Percentiles rank a stretch among this genome's conserved stretches.
Evolutionary conservation across 2,888 invertebrate genomes (phyloP).

Genomic region (Auanema freiburgensis): DNA sequence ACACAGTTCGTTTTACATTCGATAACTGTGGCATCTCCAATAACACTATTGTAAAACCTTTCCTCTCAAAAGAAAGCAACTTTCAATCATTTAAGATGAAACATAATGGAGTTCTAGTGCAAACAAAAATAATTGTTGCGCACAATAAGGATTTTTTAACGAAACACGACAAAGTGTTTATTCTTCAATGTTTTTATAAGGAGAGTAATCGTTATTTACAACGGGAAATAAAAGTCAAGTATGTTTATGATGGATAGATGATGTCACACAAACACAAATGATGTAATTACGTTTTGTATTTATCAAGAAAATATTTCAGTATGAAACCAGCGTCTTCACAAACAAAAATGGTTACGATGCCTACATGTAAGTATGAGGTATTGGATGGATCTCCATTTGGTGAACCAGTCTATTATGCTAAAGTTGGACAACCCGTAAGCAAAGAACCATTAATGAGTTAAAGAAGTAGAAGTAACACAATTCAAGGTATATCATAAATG

Average conservation of each 20-base stretch:
- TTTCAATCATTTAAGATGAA: conserved; percentile 38
- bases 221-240: conserved; percentile 59
- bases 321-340: conserved; percentile 61
- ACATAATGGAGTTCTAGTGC: conserved; percentile 58
- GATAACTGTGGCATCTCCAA: conserved; percentile 49
- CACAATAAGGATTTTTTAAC: conserved; percentile 62
- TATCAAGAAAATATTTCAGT: conserved; percentile 30
- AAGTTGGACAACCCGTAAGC: conserved; percentile 50
- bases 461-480: background rate
- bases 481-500: conserved; percentile 61
- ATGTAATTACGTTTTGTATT: background rate
- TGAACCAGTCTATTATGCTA: conserved; percentile 60
- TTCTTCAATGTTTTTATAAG: conserved; percentile 63
- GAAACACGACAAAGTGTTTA: conserved; percentile 57
- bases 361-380: conserved; percentile 62
- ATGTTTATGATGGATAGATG: conserved; percentile 12
- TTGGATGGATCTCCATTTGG: conserved; percentile 59
- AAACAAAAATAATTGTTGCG: conserved; percentile 54
- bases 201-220: conserved; percentile 56
- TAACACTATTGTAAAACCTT: conserved; percentile 6
- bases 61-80: too few relatives aligned
- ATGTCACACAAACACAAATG: background rate
- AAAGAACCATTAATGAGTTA: background rate
- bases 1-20: conserved; percentile 50
- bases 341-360: conserved; percentile 61